phyloP scores from a whole-genome alignment of 1,140 invertebrate species.

The Rhagoletis zephyria region DNA sequence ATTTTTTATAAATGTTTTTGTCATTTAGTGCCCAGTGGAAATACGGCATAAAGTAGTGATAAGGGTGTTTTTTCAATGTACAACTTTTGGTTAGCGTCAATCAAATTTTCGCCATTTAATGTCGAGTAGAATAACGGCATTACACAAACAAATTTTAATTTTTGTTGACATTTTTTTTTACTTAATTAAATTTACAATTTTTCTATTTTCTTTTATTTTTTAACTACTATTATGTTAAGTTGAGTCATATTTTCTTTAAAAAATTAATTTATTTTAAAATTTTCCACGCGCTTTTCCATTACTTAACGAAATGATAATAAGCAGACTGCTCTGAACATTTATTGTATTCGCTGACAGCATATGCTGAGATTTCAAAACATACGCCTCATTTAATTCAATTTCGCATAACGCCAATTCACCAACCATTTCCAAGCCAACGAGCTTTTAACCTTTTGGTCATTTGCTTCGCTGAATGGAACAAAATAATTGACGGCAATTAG shows the following conservation, averaged over 20 bases:
- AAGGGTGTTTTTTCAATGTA: no score
- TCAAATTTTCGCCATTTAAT: no score
- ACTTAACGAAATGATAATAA: no score
- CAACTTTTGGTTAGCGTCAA: no score
- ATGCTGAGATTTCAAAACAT: constrained; percentile 6
- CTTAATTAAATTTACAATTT: neutral
- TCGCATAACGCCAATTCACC: neutral
- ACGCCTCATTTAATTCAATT: constrained; percentile 43
- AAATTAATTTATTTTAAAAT: neutral
- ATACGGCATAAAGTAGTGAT: no score
- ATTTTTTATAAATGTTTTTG: no score
- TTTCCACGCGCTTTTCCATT: neutral
- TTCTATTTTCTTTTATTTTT: no score
- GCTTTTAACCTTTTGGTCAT: neutral
- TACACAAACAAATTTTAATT: neutral
- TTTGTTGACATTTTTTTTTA: neutral
- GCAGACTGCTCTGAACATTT: neutral
- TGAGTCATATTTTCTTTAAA: no score
- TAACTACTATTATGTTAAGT: no score
- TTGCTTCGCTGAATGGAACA: constrained; percentile 2
- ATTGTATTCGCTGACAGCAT: neutral
- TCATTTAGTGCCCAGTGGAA: no score
- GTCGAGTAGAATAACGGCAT: no score
- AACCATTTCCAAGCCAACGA: neutral
- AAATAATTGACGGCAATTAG: constrained; percentile 29